These are phyloP conservation scores for Xiphorhynchus erythropygius DNA, from an alignment of 2,797 vertebrate species.

Conservation along the genomic window DNA sequence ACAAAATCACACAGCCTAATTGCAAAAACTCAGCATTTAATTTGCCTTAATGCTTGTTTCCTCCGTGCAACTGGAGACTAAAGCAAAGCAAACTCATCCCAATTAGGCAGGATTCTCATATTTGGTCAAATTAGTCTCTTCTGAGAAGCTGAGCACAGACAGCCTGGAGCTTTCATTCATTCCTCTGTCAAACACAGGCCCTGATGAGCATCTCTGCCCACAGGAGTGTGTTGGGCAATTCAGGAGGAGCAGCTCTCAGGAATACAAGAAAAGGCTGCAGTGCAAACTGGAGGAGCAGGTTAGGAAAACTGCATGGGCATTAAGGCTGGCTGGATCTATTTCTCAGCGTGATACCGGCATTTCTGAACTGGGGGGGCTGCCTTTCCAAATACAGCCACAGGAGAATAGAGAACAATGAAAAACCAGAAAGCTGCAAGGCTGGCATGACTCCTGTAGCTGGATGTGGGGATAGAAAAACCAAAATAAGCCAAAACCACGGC, in stretches of 20 bases:
- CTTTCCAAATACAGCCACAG: neutral
- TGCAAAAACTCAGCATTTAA: neutral
- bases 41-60: neutral
- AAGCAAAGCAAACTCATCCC: neutral
- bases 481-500: too few species aligned
- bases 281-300: neutral
- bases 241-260: neutral
- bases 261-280: neutral
- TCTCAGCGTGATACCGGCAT: neutral
- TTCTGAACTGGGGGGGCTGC: neutral
- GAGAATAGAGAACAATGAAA: rapidly evolving
- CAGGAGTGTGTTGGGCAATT: rapidly evolving
- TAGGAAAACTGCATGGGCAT: rapidly evolving
- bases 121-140: neutral
- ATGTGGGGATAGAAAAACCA: too few species aligned
- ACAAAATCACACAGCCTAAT: neutral
- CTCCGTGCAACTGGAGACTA: neutral
- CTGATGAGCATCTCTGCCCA: neutral
- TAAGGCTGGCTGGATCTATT: neutral
- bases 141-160: neutral
- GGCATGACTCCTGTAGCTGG: neutral
- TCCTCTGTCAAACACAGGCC: neutral
- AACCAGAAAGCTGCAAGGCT: rapidly evolving
- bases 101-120: neutral
- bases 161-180: neutral